A percentile compares a stretch with the other conserved stretches of the same genome.
Conservation (phyloP, 1,140 invertebrate species). For the Aporrectodea caliginosa region DNA sequence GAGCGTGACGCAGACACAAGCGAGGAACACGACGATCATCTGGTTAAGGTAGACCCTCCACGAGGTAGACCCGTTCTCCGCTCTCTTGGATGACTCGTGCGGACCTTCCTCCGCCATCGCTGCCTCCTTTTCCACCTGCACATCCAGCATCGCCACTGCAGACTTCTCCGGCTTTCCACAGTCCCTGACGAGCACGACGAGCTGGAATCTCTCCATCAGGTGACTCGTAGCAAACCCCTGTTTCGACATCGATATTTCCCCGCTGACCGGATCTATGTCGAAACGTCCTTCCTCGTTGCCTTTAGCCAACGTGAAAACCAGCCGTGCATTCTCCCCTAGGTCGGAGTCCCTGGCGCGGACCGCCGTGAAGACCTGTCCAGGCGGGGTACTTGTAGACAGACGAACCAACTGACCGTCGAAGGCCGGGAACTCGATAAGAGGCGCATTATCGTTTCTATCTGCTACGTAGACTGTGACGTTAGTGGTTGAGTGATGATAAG, state of each 20-base stretch:
- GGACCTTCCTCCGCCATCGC: neutral
- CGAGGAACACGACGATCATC: neutral
- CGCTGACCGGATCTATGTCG: conserved; percentile 18
- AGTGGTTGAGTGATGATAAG: conserved; percentile 9
- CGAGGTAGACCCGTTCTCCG: neutral
- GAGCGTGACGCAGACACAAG: neutral
- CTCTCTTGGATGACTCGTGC: too few relatives aligned
- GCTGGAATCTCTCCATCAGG: neutral
- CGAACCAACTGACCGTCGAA: conserved; percentile 5
- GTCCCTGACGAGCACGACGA: conserved; percentile 19
- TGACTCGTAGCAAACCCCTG: neutral
- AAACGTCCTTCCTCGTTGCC: conserved; percentile 26
- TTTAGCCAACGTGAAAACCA: conserved; percentile 14
- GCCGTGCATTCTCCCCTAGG: conserved; percentile 27
- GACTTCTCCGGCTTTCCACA: conserved; percentile 9
- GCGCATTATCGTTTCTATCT: conserved; percentile 32
- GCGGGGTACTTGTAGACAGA: neutral
- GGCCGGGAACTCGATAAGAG: conserved; percentile 23
- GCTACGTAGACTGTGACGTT: conserved; percentile 27
- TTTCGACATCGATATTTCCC: conserved; percentile 18
- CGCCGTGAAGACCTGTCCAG: neutral
- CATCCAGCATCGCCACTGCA: conserved; percentile 7
- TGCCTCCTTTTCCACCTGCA: neutral
- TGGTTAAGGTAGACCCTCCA: neutral
- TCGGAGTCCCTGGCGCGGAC: conserved; percentile 27